Base-by-base conservation (phyloP, 2,113 vertebrate genomes). In the Larimichthys polyactis region DNA sequence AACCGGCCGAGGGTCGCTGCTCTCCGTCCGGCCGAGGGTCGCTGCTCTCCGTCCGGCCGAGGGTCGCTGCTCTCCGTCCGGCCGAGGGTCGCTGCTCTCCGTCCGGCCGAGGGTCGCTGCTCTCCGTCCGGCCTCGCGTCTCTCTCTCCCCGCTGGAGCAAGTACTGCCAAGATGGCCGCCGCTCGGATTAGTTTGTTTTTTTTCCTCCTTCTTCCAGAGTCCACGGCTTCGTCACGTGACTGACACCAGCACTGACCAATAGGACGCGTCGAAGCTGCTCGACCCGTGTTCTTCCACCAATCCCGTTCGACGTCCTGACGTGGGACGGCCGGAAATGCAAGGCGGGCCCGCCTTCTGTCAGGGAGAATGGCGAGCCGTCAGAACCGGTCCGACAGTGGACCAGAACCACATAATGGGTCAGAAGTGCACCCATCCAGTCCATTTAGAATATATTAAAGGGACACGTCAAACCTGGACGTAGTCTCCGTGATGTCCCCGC, bases 111-210 rank as follows among this genome's bases (percentile, higher is more conserved):
- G 46, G 19, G 16, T 22, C 0, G 57, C 7, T n/a, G 1, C 36
- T n/a, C 29, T 17, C 59, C 29, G 27, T 63, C 36, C 14, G 24
- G 49, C 62, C 44, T 58, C 27, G 15, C 51, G 60, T 73, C 68
- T 71, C 93, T 92, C 94, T 74, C 65, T 91, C 70, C 20, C n/a
- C 19, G 49, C 93, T 95, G 22, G 82, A 83, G 88, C 89, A 84
- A 93, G 72, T 12, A 73, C 67, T 83, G 82, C 90, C 93, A 97
- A 97, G 94, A 97, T 97, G 96, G 96, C 96, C 93, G 73, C 57
- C 20, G 89, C 89, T 88, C 86, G 76, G 92, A 92, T 87, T 52
- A 80, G 93, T 94, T 65, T 43, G 29, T 79, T 88, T 51, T 82
- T 68, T 79, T 24, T 22, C 12, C 79, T 32, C 62, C 69, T 74